These are phyloP conservation scores for Melanerpes formicivorus DNA, from an alignment of 2,113 vertebrate species.

Conservation along the genomic window DNA sequence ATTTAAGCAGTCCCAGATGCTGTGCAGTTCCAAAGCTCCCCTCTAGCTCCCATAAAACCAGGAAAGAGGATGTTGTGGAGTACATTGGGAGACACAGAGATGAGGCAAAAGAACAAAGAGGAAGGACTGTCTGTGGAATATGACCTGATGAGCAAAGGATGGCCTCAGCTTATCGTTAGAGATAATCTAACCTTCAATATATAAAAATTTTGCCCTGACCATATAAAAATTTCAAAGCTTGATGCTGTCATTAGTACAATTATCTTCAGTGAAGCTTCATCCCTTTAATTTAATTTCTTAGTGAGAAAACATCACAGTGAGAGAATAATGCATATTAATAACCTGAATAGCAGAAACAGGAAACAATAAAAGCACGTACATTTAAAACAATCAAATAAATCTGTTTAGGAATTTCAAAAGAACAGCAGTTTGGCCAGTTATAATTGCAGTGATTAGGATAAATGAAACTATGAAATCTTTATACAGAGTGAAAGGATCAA, in stretches of 20 bases:
- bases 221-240: background rate
- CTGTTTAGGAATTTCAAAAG: background rate
- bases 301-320: background rate
- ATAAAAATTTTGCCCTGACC: background rate
- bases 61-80: background rate
- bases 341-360: background rate
- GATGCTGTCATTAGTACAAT: background rate
- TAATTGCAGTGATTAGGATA: background rate
- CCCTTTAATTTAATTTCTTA: background rate
- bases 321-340: background rate
- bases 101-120: background rate
- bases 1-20: constrained; percentile 63
- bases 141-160: background rate
- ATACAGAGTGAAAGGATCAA: background rate
- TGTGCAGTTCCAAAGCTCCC: constrained; percentile 1
- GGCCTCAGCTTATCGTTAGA: background rate
- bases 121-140: background rate
- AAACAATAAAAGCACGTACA: background rate
- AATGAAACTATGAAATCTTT: background rate
- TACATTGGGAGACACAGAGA: background rate
- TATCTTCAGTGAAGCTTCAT: background rate
- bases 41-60: constrained; percentile 13
- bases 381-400: background rate
- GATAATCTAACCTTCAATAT: background rate
- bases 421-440: background rate